Evolutionary conservation across 1,140 invertebrate species (phyloP).

Genomic region (Thaumatotibia leucotreta): DNA sequence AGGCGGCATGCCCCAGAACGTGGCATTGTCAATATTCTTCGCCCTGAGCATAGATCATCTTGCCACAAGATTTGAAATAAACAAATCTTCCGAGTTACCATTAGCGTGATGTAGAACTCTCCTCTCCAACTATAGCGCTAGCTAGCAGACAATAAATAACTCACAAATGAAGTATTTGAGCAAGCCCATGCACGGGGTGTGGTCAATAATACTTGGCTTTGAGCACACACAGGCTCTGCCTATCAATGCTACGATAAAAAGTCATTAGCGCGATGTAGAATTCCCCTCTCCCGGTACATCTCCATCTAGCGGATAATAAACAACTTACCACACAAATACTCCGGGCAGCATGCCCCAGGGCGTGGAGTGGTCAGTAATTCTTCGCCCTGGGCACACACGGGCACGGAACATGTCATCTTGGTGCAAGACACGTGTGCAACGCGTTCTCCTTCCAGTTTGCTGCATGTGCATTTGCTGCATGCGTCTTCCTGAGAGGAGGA

Average conservation of each 20-base stretch:
- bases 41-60: too few relatives aligned
- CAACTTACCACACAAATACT: slow-evolving; percentile 80
- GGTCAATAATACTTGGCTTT: too few relatives aligned
- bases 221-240: neutral
- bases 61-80: too few relatives aligned
- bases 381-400: slow-evolving; percentile 77
- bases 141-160: too few relatives aligned
- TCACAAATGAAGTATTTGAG: too few relatives aligned
- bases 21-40: too few relatives aligned
- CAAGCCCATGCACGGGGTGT: too few relatives aligned
- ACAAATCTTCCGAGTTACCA: too few relatives aligned
- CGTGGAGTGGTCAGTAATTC: slow-evolving; percentile 73
- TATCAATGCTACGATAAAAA: neutral
- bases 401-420: slow-evolving; percentile 77
- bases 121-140: too few relatives aligned
- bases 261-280: neutral
- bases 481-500: slow-evolving; percentile 74
- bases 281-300: neutral
- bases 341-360: slow-evolving; percentile 81
- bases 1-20: too few relatives aligned
- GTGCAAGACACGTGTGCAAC: slow-evolving; percentile 75
- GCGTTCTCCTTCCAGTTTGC: slow-evolving; percentile 41
- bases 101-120: too few relatives aligned
- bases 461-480: slow-evolving; percentile 87
- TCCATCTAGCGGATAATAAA: neutral